Base-by-base conservation (phyloP, 2,797 vertebrate genomes). In the Gallinago stenura region DNA sequence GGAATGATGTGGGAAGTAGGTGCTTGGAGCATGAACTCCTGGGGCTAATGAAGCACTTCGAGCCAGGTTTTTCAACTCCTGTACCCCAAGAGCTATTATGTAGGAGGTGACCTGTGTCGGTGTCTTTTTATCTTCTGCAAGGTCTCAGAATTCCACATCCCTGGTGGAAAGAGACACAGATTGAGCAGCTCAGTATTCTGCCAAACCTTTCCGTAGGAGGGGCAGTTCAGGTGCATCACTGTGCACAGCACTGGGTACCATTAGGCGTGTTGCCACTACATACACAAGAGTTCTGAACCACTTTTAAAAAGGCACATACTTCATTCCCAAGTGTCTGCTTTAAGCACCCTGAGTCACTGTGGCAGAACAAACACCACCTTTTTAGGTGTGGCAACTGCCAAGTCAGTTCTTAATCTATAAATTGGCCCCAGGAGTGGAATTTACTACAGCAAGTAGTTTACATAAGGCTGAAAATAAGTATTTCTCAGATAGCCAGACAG, bases 321-420 rank as follows among this genome's bases (percentile, higher is more conserved):
- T 77, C 68, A 9, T 73, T 92, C 81, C 81, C 65, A 61, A 28
- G 53, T 20, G 61, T 39, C 78, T 85, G 2, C 90, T 89, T 31
- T 24, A 69, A 89, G 73, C 31, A 3, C 39, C 62, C 43, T 58
- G 54, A 80, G 79, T 68, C 56, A 35, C 75, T 64, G n/a, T 77
- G 64, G 75, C 75, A 75, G 64, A 94, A 75, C 54, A 92, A 78
- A 39, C 58, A 73, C 15, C 8, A 48, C 48, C 22, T 83, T 79
- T 51, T 58, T 80, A 87, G 90, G 92, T 96, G 87, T 95, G 92
- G 87, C 75, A 85, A 35, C 53, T 94, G 45, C 89, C 83, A 77
- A 85, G 68, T 73, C 31, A 80, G 88, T 83, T 92, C 60, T 85
- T 93, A 87, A 87, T 68, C 56, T 50, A 87, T 57, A 76, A 93